These are phyloP conservation scores for Papilio protenor DNA, from an alignment of 2,888 invertebrate species.

Conservation along the genomic window DNA sequence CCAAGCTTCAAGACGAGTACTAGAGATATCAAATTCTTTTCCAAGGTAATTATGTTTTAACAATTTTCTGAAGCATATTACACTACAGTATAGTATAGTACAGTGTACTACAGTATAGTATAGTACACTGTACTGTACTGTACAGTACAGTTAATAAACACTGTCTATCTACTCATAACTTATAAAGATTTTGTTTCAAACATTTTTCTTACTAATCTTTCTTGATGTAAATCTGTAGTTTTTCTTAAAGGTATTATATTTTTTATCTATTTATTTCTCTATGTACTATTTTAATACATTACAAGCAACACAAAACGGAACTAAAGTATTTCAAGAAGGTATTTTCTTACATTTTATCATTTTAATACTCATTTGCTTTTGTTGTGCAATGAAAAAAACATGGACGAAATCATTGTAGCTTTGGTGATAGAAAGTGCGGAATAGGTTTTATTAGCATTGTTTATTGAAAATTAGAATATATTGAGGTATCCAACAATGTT, in stretches of 20 bases:
- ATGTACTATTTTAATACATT: conserved; percentile 56
- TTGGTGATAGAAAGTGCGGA: not conserved
- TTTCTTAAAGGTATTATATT: conserved; percentile 15
- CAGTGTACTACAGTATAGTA: no score
- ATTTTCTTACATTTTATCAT: conserved; percentile 46
- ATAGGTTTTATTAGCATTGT: not conserved
- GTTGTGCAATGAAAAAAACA: not conserved
- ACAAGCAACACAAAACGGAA: conserved; percentile 80
- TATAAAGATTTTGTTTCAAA: not conserved
- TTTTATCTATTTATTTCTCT: conserved; percentile 30
- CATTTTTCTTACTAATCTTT: not conserved
- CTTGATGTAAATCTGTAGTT: not conserved
- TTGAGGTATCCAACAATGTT: not conserved
- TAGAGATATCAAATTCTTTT: conserved; percentile 99
- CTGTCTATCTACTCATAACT: not conserved
- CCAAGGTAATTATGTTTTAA: conserved; percentile 87
- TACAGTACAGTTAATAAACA: no score
- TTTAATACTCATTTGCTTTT: conserved; percentile 3
- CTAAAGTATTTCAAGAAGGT: conserved; percentile 80
- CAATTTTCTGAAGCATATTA: not conserved
- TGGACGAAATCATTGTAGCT: not conserved
- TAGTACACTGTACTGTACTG: no score
- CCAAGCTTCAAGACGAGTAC: conserved; percentile 97
- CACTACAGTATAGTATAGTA: no score
- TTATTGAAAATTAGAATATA: no score